Evolutionary conservation across 2,113 vertebrate species (phyloP), one percentile per base, ranked within the genome.

Genomic region (Condylura cristata): DNA sequence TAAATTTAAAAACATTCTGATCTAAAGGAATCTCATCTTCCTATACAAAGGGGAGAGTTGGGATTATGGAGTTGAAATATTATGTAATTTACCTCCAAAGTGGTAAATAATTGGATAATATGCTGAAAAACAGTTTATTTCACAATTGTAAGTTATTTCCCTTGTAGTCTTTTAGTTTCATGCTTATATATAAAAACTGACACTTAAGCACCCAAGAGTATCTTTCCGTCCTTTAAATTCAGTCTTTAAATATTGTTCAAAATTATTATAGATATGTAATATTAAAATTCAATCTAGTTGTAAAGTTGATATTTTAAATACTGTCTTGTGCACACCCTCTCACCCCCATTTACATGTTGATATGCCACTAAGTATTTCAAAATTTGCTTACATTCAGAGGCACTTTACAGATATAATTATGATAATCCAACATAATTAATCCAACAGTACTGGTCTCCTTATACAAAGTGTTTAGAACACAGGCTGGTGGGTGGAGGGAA

Each of bases 71-170:
- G 5, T 12, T 92, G 41, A 72, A 91, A 72, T 68, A 81, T 48
- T 70, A 0, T 78, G 80, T 74, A 39, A 22, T 82, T 72, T 75
- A 72, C 28, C 18, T 22, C 32, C 70, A 11, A 89, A 48, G 2
- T 34, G 37, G 60, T 51, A 41, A 17, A 14, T 93, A 90, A 61
- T 16, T 75, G 28, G 39, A 51, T 78, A 80, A 72, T 41, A 41
- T 46, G 37, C 48, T 95, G 60, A 34, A 30, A 89, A 89, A 22
- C 60, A 65, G 30, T 80, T 89, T 63, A 44, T 80, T 92, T 66
- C 12, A 66, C 16, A 74, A 24, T 56, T 58, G 65, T 85, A 56
- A 30, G 86, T 74, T 75, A 74, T 61, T 93, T 41, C 14, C 10
- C 74, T 86, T 2, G 1, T 68, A 66, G 37, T 72, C 17, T 18